Evolutionary conservation across 2,888 invertebrate species (phyloP).

Genomic region (Camptogramma bilineatum): DNA sequence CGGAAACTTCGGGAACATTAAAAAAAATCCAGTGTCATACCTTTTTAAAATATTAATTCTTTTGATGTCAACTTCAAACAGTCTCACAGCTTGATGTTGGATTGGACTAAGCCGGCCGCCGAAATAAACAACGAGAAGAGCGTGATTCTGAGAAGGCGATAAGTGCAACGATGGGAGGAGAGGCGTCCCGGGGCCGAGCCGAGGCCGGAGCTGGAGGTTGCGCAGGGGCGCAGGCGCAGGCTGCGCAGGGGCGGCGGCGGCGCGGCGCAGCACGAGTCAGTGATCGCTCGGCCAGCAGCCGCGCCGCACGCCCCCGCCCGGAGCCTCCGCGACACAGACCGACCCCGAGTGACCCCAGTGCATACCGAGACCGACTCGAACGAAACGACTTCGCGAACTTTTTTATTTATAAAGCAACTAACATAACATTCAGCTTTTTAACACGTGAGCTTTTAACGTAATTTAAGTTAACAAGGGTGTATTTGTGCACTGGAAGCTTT

Average conservation of each 20-base stretch:
- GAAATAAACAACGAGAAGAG: conserved; percentile 57
- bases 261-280: conserved; percentile 48
- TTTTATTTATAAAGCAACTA: conserved; percentile 51
- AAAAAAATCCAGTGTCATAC: no score
- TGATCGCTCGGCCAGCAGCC: conserved; percentile 74
- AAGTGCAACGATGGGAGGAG: conserved; percentile 50
- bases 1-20: no score
- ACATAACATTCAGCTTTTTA: conserved; percentile 64
- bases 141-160: conserved; percentile 64
- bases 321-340: conserved; percentile 55
- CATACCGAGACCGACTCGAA: conserved; percentile 72
- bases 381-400: conserved; percentile 73
- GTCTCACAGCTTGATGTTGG: background rate
- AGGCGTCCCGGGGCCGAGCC: conserved; percentile 8
- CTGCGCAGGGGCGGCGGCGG: conserved; percentile 40
- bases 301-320: conserved; percentile 59
- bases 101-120: conserved; percentile 14
- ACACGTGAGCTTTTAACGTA: conserved; percentile 67
- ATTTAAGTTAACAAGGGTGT: conserved; percentile 64
- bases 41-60: no score
- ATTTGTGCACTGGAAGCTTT: conserved; percentile 59
- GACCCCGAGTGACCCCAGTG: conserved; percentile 79
- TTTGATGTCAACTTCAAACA: background rate
- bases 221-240: conserved; percentile 32
- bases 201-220: conserved; percentile 6